Conservation (phyloP, 1,140 invertebrate species). For the Heterodera schachtii region DNA sequence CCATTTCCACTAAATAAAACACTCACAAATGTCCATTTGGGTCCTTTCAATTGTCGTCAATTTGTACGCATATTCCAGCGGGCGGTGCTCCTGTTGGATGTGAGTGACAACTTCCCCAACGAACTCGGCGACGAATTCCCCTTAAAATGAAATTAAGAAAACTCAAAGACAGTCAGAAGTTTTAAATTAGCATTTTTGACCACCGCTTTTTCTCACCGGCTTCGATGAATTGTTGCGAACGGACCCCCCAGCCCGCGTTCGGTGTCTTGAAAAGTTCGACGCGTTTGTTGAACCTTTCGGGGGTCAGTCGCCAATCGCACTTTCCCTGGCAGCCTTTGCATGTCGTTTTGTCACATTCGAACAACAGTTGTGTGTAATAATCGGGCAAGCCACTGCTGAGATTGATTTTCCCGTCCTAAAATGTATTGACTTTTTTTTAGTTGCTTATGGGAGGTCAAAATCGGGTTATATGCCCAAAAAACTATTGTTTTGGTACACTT, state of each 20-base stretch:
- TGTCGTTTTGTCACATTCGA: constrained; percentile 37
- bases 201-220: constrained; percentile 9
- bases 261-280: constrained; percentile 38
- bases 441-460: no score
- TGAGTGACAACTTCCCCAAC: constrained; percentile 35
- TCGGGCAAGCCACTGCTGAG: constrained; percentile 1
- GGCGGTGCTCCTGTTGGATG: constrained; percentile 23
- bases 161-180: no score
- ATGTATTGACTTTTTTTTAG: not conserved
- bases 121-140: constrained; percentile 42
- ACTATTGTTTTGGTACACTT: no score
- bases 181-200: not conserved
- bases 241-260: constrained; percentile 37
- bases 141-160: constrained; percentile 21
- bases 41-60: not conserved
- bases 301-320: constrained; percentile 34
- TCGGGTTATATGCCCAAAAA: no score
- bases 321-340: constrained; percentile 34
- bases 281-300: constrained; percentile 32
- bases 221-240: constrained; percentile 43
- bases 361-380: constrained; percentile 25
- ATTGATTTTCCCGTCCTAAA: constrained; percentile 22
- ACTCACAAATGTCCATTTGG: not conserved
- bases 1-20: no score
- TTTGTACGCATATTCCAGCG: constrained; percentile 35